Evolutionary conservation across 1,140 invertebrate species (phyloP).

Genomic region (Neotoxoptera formosana): DNA sequence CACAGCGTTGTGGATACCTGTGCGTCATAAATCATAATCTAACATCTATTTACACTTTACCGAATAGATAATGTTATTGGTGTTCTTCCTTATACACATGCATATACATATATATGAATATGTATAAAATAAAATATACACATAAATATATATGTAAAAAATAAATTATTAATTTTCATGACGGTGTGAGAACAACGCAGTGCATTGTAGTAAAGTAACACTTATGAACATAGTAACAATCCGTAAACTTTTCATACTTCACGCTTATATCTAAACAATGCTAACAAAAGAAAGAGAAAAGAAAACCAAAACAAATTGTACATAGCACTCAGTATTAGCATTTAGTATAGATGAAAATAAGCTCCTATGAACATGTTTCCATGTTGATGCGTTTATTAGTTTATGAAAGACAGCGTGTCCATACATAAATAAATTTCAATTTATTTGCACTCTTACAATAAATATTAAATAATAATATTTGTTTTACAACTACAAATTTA

Average conservation of each 20-base stretch:
- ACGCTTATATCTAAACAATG: slow-evolving; percentile 55
- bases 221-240: slow-evolving; percentile 57
- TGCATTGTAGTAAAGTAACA: slow-evolving; percentile 52
- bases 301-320: slow-evolving; percentile 51
- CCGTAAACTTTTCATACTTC: slow-evolving; percentile 55
- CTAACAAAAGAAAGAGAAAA: slow-evolving; percentile 50
- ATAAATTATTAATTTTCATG: slow-evolving; percentile 43
- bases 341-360: slow-evolving; percentile 51
- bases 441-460: slow-evolving; percentile 54
- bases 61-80: slow-evolving; percentile 1
- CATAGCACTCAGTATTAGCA: slow-evolving; percentile 47
- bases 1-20: slow-evolving; percentile 27
- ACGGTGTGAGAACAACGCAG: slow-evolving; percentile 37
- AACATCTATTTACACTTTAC: slow-evolving; percentile 35
- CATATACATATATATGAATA: slow-evolving; percentile 5
- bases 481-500: slow-evolving; percentile 52
- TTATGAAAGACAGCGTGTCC: slow-evolving; percentile 24
- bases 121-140: not conserved
- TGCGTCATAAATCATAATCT: slow-evolving; percentile 44
- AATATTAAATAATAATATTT: slow-evolving; percentile 53
- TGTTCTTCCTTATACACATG: not conserved
- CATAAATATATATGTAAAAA: not conserved
- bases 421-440: slow-evolving; percentile 47
- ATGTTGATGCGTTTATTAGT: slow-evolving; percentile 39
- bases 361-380: slow-evolving; percentile 55